Base-by-base conservation (phyloP, 2,113 vertebrate species). In the Campylorhamphus procurvoides region DNA sequence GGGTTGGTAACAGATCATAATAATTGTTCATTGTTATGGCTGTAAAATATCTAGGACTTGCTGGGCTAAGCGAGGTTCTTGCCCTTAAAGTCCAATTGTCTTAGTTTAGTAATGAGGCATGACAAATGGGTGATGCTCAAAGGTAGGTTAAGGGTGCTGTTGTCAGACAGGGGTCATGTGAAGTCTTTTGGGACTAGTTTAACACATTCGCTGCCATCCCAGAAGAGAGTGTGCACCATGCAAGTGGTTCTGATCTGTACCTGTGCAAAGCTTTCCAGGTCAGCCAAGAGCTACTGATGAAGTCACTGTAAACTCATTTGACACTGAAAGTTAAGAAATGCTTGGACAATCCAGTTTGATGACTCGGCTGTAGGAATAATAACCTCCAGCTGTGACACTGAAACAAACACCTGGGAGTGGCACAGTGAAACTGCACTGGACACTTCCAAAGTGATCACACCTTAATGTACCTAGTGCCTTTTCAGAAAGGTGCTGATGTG, bases 281-380 rank as follows among this genome's bases (percentile, higher is more conserved):
- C 72, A 84, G 42, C 50, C 58, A 81, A 40, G 86, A 89, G 72
- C 55, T 49, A 3, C 35, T 55, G 14, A 29, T 67, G 50, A 56
- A 77, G 68, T 81, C 44, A 35, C 19, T 89, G 29, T 8, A 35
- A 92, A 93, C 86, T 35, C 44, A 16, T 52, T 78, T 93, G 89
- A 92, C 93, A n/a, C 60, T 31, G 42, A 25, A 84, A 92, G 64
- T 93, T 93, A 89, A 67, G 89, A 90, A 95, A 84, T 23, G 29
- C 68, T 78, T 74, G 52, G 64, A 55, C 14, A 7, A 64, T 92
- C 83, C 83, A 63, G 47, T 84, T 19, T 40, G 68, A 60, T 89
- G 86, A 81, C 56, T 87, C 0, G 4, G 10, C 55, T 71, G 33
- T 33, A 35, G 68, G 33, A 85, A 60, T 80, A 71, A 72, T 53